Percentiles rank a stretch among this genome's conserved stretches.
Conservation (phyloP, 1,140 invertebrate genomes). For the Ooceraea biroi region DNA sequence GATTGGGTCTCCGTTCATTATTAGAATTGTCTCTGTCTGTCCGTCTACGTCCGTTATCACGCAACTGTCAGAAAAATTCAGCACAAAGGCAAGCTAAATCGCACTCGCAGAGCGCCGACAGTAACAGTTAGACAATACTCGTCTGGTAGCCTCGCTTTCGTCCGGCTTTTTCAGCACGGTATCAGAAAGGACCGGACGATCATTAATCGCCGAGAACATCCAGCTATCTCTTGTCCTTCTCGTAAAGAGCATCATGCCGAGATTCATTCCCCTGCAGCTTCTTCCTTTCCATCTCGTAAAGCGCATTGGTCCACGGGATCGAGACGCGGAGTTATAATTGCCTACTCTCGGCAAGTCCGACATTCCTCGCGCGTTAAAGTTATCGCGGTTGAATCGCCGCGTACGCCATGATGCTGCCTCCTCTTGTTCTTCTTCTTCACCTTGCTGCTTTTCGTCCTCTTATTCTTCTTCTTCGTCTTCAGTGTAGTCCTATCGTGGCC, state of each 20-base stretch:
- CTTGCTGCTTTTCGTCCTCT: not conserved
- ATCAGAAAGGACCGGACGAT: conserved; percentile 52
- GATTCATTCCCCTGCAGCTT: not conserved
- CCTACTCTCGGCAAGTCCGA: conserved; percentile 71
- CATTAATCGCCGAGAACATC: conserved; percentile 67
- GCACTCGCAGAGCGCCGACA: not conserved
- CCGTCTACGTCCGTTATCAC: not conserved
- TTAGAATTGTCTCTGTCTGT: not conserved
- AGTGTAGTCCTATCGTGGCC: not conserved
- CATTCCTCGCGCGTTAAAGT: conserved; percentile 77
- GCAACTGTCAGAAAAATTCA: not conserved
- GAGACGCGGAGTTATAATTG: conserved; percentile 74
- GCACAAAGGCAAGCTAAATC: not conserved
- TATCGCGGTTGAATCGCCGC: conserved; percentile 74
- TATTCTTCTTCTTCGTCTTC: not conserved
- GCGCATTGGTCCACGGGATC: conserved; percentile 67
- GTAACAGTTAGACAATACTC: conserved; percentile 2
- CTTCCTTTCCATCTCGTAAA: conserved; percentile 47
- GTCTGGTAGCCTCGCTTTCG: not conserved
- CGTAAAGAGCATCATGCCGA: conserved; percentile 58
- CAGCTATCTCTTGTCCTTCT: conserved; percentile 59
- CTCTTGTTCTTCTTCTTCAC: conserved; percentile 59
- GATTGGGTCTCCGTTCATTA: not conserved
- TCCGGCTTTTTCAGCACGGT: conserved; percentile 24
- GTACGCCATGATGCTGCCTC: conserved; percentile 69